Evolutionary conservation across 2,797 vertebrate genomes (phyloP).

Genomic region (Knipowitschia caucasica): DNA sequence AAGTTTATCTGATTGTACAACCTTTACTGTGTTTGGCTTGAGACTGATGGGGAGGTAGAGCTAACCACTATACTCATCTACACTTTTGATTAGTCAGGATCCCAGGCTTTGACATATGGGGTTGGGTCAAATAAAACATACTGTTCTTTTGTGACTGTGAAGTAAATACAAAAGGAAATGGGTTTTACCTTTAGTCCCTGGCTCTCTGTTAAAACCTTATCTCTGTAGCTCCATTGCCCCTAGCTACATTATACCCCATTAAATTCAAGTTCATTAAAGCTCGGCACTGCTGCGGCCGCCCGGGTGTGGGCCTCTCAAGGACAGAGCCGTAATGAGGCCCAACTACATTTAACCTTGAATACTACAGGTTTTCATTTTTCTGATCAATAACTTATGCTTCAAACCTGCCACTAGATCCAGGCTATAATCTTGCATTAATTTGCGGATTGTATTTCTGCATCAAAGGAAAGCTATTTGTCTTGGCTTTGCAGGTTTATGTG

Average conservation of each 20-base stretch:
- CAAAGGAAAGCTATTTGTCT: slow-evolving; percentile 73
- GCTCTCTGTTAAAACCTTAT: slow-evolving; percentile 87
- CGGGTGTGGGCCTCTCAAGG: slow-evolving; percentile 81
- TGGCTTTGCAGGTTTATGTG: slow-evolving; percentile 61
- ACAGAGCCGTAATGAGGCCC: slow-evolving; percentile 81
- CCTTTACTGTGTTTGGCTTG: too few relatives aligned
- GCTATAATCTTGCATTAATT: slow-evolving; percentile 83
- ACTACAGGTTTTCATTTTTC: slow-evolving; percentile 83
- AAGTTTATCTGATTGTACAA: too few relatives aligned
- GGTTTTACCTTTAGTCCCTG: slow-evolving; percentile 79
- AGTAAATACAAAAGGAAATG: slow-evolving; percentile 82
- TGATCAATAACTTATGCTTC: slow-evolving; percentile 86
- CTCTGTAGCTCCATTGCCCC: slow-evolving; percentile 82
- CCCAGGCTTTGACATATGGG: slow-evolving; percentile 50
- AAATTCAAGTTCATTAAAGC: slow-evolving; percentile 89
- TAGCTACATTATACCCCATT: slow-evolving; percentile 87
- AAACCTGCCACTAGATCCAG: slow-evolving; percentile 76
- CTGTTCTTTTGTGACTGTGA: slow-evolving; percentile 73
- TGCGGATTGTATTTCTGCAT: slow-evolving; percentile 76
- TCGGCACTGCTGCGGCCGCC: slow-evolving; percentile 71
- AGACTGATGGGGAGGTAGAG: too few relatives aligned
- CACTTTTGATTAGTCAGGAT: neutral
- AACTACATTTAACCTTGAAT: slow-evolving; percentile 84
- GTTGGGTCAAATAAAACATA: slow-evolving; percentile 72
- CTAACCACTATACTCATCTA: too few relatives aligned